Base-by-base conservation (phyloP, 2,797 vertebrate species). In the Enteromius afrohamiltoni region DNA sequence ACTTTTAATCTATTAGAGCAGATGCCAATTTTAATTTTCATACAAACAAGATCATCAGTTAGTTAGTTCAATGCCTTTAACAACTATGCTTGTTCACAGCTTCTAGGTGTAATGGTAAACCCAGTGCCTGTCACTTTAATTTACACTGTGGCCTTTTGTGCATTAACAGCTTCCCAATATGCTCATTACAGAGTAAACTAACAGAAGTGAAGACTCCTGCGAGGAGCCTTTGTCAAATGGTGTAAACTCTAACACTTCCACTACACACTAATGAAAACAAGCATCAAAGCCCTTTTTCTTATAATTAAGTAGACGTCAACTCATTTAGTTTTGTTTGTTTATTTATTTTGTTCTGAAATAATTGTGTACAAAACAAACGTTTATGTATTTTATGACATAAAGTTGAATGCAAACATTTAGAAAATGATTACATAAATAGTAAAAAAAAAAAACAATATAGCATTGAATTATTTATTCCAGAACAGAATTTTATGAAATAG, bases 141-240 rank as follows among this genome's bases (percentile, higher is more conserved):
- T 92, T 86, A 92, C 80, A 80, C 88, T 74, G 0, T 45, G 79
- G 80, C 87, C 88, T 91, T 91, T 92, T 91, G 90, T 87, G 86
- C 82, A 31, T 68, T 77, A 81, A 75, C 68, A 74, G 82, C 83
- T 85, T 87, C 76, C 83, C 89, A 79, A 45, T 64, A 75, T 49
- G 86, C 84, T 86, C 86, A 87, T 89, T 84, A 87, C 87, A 79
- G 64, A 88, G 87, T 85, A 83, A 90, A 89, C 67, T 88, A 91
- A 92, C 90, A 90, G 84, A 62, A 75, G 37, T 49, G 85, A 87
- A 83, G 80, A 77, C 83, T 85, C 83, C 26, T 79, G 71, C 89
- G 51, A 87, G 64, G 29, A 69, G 69, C 80, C 75, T 80, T 67
- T 64, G 60, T 87, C 64, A 71, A 65, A 71, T 11, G 73, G 86